phyloP scores from a whole-genome alignment of 1,140 invertebrate species.

The Oryctes rhinoceros region DNA sequence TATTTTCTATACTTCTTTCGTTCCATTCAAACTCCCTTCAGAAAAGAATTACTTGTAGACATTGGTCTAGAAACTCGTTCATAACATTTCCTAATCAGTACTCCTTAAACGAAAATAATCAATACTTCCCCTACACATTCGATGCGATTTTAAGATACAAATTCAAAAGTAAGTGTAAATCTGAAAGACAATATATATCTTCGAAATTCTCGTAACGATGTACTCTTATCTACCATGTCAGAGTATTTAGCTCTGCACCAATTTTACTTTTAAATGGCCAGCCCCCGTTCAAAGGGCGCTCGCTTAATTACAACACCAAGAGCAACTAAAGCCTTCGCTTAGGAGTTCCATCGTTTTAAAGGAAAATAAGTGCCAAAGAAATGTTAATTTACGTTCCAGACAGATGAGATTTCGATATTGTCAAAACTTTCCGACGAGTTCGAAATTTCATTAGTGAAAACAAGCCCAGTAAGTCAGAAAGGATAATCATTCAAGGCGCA shows the following conservation, averaged over 20 bases:
- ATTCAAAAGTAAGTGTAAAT: no score
- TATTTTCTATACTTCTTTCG: no score
- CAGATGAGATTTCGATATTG: slow-evolving; percentile 36
- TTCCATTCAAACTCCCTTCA: no score
- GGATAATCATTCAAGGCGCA: slow-evolving; percentile 21
- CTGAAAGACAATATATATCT: no score
- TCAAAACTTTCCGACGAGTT: slow-evolving; percentile 27
- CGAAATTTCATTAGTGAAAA: slow-evolving; percentile 29
- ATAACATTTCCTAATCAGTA: no score
- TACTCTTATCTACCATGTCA: no score
- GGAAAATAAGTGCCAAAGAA: slow-evolving; percentile 6
- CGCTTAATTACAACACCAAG: slow-evolving; percentile 15
- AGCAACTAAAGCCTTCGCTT: not conserved
- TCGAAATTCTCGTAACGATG: no score
- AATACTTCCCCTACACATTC: no score
- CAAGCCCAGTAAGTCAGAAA: slow-evolving; percentile 3
- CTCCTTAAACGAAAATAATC: no score
- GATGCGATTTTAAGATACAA: no score
- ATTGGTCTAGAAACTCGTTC: no score
- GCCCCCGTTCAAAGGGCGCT: not conserved
- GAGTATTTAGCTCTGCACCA: not conserved
- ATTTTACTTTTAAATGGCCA: slow-evolving; percentile 1
- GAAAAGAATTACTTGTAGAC: no score
- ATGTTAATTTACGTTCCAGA: slow-evolving; percentile 23
- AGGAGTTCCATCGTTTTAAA: slow-evolving; percentile 3